A percentile compares a stretch with the other conserved stretches of the same genome.
Evolutionary conservation across 2,797 vertebrate species (phyloP).

Genomic region (Hippoglossus hippoglossus): DNA sequence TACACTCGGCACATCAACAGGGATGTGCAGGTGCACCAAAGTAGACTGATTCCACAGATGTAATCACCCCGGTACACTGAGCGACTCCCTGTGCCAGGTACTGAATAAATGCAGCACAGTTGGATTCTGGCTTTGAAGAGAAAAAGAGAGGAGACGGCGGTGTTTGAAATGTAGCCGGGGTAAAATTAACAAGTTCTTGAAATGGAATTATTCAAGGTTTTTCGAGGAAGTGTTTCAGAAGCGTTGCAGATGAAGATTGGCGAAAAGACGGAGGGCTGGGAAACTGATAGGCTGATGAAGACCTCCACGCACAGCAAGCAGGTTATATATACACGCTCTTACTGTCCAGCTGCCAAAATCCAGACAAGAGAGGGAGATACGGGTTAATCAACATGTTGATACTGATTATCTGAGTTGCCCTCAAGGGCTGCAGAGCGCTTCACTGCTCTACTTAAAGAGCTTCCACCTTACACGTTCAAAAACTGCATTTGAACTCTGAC

Average conservation of each 20-base stretch:
- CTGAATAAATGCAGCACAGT: slow-evolving; percentile 8
- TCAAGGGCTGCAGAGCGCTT: not conserved
- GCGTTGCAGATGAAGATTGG: slow-evolving; percentile 1
- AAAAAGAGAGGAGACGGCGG: not conserved
- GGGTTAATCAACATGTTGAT: not conserved
- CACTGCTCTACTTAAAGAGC: not conserved
- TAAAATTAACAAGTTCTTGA: slow-evolving; percentile 34
- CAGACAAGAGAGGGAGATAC: not conserved
- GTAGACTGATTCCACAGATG: not conserved
- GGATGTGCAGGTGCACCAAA: not conserved
- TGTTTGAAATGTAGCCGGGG: slow-evolving; percentile 26
- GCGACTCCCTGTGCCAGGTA: not conserved
- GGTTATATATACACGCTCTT: not conserved
- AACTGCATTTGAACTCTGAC: too few species aligned
- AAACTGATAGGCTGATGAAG: slow-evolving; percentile 13
- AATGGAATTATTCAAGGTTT: slow-evolving; percentile 41
- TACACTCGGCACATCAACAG: not conserved
- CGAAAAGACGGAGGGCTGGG: too few species aligned
- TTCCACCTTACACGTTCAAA: too few species aligned
- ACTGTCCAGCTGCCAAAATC: not conserved
- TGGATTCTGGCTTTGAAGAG: slow-evolving; percentile 33
- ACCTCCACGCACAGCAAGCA: slow-evolving; percentile 7
- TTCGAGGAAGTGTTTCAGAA: not conserved
- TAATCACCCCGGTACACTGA: not conserved
- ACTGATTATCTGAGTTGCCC: too few species aligned